phyloP scores from a whole-genome alignment of 2,113 vertebrate genomes.

The Sitta europaea region DNA sequence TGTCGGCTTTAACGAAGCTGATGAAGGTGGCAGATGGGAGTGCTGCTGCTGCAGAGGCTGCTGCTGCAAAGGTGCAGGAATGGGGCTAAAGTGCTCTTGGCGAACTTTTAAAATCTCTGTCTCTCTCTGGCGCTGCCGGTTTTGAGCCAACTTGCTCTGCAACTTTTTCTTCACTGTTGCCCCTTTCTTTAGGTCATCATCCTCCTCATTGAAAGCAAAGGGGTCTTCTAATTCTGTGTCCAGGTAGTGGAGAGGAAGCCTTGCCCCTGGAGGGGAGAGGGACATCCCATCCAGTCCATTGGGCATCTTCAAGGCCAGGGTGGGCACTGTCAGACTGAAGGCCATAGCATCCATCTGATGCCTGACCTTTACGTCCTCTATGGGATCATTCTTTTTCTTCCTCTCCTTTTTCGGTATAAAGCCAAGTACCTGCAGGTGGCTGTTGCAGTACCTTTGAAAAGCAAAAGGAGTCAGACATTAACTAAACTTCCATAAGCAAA shows the following conservation, averaged over 20 bases:
- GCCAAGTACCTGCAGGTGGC: conserved; percentile 97
- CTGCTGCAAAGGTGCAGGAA: conserved; percentile 78
- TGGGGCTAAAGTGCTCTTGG: conserved; percentile 93
- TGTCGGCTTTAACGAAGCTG: conserved; percentile 78
- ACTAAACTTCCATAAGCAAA: not conserved
- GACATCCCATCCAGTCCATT: conserved; percentile 93
- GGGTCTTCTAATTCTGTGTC: conserved; percentile 93
- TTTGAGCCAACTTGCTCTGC: conserved; percentile 88
- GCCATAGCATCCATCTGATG: conserved; percentile 93
- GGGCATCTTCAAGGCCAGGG: conserved; percentile 89
- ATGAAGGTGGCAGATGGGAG: conserved; percentile 73
- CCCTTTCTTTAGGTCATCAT: conserved; percentile 85
- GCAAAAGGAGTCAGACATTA: not conserved
- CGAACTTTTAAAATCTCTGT: conserved; percentile 88
- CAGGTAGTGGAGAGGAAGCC: conserved; percentile 86
- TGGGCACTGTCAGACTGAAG: conserved; percentile 93
- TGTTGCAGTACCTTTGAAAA: conserved; percentile 95
- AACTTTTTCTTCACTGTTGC: conserved; percentile 87
- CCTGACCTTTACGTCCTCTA: conserved; percentile 90
- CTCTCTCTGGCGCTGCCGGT: conserved; percentile 84
- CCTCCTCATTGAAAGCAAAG: conserved; percentile 96
- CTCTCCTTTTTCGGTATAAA: conserved; percentile 99
- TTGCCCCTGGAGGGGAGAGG: conserved; percentile 86
- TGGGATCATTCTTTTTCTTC: conserved; percentile 96
- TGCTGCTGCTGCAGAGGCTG: conserved; percentile 73